Base-by-base conservation (phyloP, 2,888 invertebrate genomes). In the Agrochola lota region DNA sequence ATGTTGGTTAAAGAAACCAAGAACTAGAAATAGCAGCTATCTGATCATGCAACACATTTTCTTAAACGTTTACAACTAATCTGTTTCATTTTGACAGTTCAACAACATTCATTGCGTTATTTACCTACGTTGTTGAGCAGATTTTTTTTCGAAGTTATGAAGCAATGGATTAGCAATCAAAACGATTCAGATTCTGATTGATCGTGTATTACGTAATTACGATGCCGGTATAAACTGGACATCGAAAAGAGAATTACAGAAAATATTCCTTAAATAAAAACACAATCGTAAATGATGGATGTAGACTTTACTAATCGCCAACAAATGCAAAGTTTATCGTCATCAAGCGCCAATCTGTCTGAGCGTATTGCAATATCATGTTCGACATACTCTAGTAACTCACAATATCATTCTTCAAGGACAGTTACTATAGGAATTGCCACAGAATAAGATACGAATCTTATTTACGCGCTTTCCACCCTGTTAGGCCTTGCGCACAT, bases 311-410 rank as follows among this genome's bases (percentile, higher is more conserved):
- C 15, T 49, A 26, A 52, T 30, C 43, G 35, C 46, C 20, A 30
- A 59, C 46, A 55, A 60, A 7, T 12, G 20, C 12, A 40, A 46
- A 62, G 12, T 67, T 11, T 57, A 74, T 57, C 20, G 26, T 66
- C 43, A 26, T 72, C 30, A 57, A 76, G 60, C 64, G 60, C 49
- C 73, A 35, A 62, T 70, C 69, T 71, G 74, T 82, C 74, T 80
- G 80, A 26, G 4, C 35, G 15, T 69, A 30, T 26, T 35, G 20
- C 26, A 72, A 68, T 62, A 60, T 69, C 26, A 62, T 69, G n/a
- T 66, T 74, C 23, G 83, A 63, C 43, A 64, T 57, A 77, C 60
- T 84, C 83, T 71, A 74, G 40, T 82, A 74, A 82, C 59, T 82
- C 46, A 63, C 46, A 60, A 46, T 30, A 26, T 68, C 17, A 75